Percentiles rank a stretch among this genome's conserved stretches.
These are phyloP conservation scores for Helostoma temminkii DNA, from an alignment of 2,797 vertebrate species.

Conservation along the genomic window DNA sequence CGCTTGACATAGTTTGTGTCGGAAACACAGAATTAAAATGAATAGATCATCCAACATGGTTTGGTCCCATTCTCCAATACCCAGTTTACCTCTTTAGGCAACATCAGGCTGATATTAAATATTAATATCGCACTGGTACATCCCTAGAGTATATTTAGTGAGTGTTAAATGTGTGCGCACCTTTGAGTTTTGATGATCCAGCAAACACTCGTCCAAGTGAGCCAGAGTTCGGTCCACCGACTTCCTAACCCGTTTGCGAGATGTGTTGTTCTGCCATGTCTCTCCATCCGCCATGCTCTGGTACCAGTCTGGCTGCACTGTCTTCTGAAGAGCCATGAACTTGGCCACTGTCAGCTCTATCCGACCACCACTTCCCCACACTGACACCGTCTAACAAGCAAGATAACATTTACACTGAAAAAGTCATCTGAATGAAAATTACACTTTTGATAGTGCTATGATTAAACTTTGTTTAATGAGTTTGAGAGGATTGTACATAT, in stretches of 20 bases:
- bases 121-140: no score
- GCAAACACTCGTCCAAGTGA: conserved; percentile 92
- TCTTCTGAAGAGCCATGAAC: conserved; percentile 92
- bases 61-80: no score
- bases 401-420: neutral
- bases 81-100: no score
- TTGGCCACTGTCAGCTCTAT: conserved; percentile 90
- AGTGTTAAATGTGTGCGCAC: conserved; percentile 70
- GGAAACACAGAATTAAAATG: no score
- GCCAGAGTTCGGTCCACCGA: conserved; percentile 93
- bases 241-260: conserved; percentile 90
- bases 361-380: conserved; percentile 94
- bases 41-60: no score
- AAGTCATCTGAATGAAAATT: neutral
- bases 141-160: no score
- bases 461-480: no score
- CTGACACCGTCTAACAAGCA: conserved; percentile 87
- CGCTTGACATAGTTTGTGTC: no score
- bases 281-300: conserved; percentile 96
- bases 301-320: conserved; percentile 93
- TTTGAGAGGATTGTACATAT: no score
- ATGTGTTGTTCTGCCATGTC: conserved; percentile 83
- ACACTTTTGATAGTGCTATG: neutral
- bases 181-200: conserved; percentile 86
- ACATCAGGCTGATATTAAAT: no score